A percentile compares a stretch with the other conserved stretches of the same genome.
Evolutionary conservation across 2,888 invertebrate genomes (phyloP).

Genomic region (Scaptomyza parva): DNA sequence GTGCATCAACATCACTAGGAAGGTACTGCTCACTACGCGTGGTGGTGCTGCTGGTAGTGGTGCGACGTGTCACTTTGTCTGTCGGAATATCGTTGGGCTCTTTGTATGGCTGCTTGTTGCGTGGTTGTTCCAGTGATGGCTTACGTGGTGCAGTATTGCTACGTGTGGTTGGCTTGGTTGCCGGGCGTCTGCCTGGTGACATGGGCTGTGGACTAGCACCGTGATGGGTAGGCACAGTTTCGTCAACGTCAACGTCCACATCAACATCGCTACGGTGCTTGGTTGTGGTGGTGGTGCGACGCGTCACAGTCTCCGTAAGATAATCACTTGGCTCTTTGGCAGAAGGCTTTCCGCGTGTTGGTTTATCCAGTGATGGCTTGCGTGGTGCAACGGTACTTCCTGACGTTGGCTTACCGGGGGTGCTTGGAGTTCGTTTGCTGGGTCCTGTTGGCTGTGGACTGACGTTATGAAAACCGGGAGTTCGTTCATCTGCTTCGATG

Average conservation of each 20-base stretch:
- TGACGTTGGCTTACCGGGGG: not conserved
- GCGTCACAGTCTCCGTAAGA: constrained; percentile 3
- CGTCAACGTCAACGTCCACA: constrained; percentile 24
- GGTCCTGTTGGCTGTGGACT: constrained; percentile 23
- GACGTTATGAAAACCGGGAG: constrained; percentile 24
- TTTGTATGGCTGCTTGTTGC: constrained; percentile 9
- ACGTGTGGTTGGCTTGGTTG: constrained; percentile 36
- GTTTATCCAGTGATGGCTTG: constrained; percentile 10
- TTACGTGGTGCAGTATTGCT: constrained; percentile 24
- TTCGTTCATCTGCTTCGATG: constrained; percentile 43
- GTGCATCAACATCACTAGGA: constrained; percentile 17
- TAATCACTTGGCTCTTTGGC: constrained; percentile 2
- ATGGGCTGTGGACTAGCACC: constrained; percentile 4
- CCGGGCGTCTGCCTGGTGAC: constrained; percentile 49
- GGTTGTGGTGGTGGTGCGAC: constrained; percentile 10
- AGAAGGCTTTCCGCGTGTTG: not conserved
- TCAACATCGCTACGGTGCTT: constrained; percentile 21
- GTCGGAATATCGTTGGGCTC: constrained; percentile 2
- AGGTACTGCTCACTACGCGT: constrained; percentile 14
- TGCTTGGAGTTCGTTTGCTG: constrained; percentile 6
- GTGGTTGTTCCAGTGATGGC: constrained; percentile 14
- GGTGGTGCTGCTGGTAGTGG: constrained; percentile 15
- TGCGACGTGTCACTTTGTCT: constrained; percentile 16
- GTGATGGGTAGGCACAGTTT: not conserved
- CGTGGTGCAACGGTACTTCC: constrained; percentile 11